phyloP scores from a whole-genome alignment of 2,797 vertebrate genomes.

The Coregonus suidteri region DNA sequence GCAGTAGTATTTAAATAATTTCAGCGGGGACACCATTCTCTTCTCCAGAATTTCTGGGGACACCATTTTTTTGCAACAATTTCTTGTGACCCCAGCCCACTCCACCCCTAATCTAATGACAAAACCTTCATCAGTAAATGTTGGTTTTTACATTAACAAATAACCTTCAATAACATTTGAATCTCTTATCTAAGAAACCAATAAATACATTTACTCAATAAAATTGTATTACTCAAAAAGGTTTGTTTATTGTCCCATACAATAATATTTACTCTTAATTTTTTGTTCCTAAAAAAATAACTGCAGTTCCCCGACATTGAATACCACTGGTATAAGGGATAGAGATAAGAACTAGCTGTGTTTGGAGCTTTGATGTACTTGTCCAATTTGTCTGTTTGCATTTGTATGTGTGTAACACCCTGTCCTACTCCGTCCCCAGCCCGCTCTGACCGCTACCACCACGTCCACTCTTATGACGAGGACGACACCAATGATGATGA shows the following conservation, averaged over 20 bases:
- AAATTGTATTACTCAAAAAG: no score
- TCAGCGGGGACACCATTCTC: not conserved
- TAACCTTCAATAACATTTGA: no score
- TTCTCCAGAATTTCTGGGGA: not conserved
- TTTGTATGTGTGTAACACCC: not conserved
- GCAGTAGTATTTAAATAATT: not conserved
- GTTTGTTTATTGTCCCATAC: no score
- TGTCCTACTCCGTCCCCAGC: conserved; percentile 65
- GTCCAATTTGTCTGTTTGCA: conserved; percentile 2
- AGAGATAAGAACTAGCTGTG: not conserved
- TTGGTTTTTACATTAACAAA: no score
- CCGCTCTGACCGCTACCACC: conserved; percentile 89
- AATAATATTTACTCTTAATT: no score
- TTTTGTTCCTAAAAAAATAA: no score
- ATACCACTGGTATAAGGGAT: not conserved
- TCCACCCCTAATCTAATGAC: not conserved
- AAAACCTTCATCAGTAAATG: not conserved
- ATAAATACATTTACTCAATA: no score
- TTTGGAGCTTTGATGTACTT: not conserved
- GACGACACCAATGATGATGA: conserved; percentile 91
- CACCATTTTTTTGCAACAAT: no score
- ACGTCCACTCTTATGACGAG: conserved; percentile 89
- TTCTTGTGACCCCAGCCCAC: no score
- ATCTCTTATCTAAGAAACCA: no score
- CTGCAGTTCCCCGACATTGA: no score